These are phyloP conservation scores for Myathropa florea DNA, from an alignment of 2,888 invertebrate species.

Conservation along the genomic window DNA sequence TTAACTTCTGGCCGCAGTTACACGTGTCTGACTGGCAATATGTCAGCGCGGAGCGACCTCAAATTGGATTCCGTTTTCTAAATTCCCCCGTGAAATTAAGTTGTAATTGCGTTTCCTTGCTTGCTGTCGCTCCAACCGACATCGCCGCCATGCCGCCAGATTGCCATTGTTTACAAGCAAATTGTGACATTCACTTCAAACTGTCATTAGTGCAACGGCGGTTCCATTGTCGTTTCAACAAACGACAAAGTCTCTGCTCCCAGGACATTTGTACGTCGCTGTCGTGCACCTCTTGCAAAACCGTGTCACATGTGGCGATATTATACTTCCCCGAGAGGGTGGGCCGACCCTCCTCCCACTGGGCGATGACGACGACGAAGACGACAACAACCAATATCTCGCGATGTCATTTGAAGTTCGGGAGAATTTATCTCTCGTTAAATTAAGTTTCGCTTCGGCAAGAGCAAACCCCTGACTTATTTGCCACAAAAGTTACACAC, in stretches of 20 bases:
- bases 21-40: constrained; percentile 45
- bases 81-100: constrained; percentile 36
- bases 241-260: constrained; percentile 41
- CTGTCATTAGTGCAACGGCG: constrained; percentile 65
- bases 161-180: constrained; percentile 30
- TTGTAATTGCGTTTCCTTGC: constrained; percentile 44
- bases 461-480: constrained; percentile 63
- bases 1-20: constrained; percentile 48
- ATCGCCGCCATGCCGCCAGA: background rate
- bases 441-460: constrained; percentile 64
- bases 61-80: constrained; percentile 8
- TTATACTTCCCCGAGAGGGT: constrained; percentile 14
- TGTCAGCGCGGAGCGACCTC: constrained; percentile 13
- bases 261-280: constrained; percentile 8
- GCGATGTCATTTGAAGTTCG: constrained; percentile 68
- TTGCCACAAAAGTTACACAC: constrained; percentile 66
- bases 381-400: constrained; percentile 67
- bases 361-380: background rate
- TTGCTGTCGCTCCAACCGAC: background rate
- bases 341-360: background rate
- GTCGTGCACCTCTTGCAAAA: constrained; percentile 46
- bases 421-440: constrained; percentile 69
- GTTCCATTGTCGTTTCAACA: constrained; percentile 50
- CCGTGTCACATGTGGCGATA: constrained; percentile 43
- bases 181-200: constrained; percentile 62